Evolutionary conservation across 92 coral and sea anemone species (phyloP).

Genomic region (Blastomussa wellsi): DNA sequence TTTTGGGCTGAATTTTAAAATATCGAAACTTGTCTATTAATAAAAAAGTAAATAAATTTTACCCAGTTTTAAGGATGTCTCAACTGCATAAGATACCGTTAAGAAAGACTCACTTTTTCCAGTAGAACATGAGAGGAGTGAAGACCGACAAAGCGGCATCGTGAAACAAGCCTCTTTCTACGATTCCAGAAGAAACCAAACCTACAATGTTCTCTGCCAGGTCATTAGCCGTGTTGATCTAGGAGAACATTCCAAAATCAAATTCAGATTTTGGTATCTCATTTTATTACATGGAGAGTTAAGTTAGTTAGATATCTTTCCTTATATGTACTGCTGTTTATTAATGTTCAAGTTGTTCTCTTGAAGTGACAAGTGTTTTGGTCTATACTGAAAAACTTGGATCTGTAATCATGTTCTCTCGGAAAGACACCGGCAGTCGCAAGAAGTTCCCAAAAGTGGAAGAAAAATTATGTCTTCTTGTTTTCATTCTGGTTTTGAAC

Average conservation of each 20-base stretch:
- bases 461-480: too few relatives aligned
- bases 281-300: neutral
- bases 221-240: conserved; percentile 87
- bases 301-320: neutral
- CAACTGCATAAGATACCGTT: too few relatives aligned
- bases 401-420: too few relatives aligned
- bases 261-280: neutral
- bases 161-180: conserved; percentile 92
- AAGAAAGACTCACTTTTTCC: conserved; percentile 87
- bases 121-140: conserved; percentile 80
- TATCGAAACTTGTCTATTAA: too few relatives aligned
- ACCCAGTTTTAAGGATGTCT: too few relatives aligned
- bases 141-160: conserved; percentile 84
- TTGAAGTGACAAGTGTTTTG: neutral
- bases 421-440: too few relatives aligned
- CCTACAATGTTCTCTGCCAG: conserved; percentile 78
- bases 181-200: conserved; percentile 65
- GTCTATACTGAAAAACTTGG: too few relatives aligned
- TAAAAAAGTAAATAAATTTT: too few relatives aligned
- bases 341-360: too few relatives aligned
- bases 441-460: too few relatives aligned
- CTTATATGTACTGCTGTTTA: neutral
- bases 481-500: too few relatives aligned
- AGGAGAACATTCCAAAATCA: conserved; percentile 8
- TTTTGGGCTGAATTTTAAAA: too few relatives aligned